These are phyloP conservation scores for Notamacropus eugenii DNA, from an alignment of 2,797 vertebrate genomes.

Conservation along the genomic window DNA sequence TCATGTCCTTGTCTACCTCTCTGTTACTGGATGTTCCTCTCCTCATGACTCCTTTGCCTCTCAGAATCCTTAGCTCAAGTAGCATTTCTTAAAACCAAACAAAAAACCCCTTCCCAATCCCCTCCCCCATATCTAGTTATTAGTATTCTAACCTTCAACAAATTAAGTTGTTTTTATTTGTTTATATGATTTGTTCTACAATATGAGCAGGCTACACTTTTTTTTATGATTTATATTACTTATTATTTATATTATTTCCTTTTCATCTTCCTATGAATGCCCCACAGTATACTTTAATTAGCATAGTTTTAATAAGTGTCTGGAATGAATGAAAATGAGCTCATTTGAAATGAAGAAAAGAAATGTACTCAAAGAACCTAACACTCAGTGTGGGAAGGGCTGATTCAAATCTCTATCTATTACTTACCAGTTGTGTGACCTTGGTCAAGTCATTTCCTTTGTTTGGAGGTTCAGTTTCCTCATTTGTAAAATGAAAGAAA, in stretches of 20 bases:
- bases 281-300: neutral
- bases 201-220: too few relatives aligned
- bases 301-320: neutral
- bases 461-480: neutral
- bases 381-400: neutral
- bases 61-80: neutral
- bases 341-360: neutral
- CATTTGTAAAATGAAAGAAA: neutral
- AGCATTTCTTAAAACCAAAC: neutral
- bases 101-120: neutral
- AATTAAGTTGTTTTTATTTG: neutral
- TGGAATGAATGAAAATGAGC: neutral
- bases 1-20: neutral
- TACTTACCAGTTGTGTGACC: neutral
- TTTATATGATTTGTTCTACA: neutral
- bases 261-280: neutral
- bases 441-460: neutral
- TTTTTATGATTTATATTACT: neutral
- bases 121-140: neutral
- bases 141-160: neutral
- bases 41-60: neutral
- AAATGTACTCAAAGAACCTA: neutral
- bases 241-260: neutral
- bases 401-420: neutral
- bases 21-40: neutral